These are phyloP conservation scores for Glaucidium brasilianum DNA, from an alignment of 2,113 vertebrate species.

Conservation along the genomic window DNA sequence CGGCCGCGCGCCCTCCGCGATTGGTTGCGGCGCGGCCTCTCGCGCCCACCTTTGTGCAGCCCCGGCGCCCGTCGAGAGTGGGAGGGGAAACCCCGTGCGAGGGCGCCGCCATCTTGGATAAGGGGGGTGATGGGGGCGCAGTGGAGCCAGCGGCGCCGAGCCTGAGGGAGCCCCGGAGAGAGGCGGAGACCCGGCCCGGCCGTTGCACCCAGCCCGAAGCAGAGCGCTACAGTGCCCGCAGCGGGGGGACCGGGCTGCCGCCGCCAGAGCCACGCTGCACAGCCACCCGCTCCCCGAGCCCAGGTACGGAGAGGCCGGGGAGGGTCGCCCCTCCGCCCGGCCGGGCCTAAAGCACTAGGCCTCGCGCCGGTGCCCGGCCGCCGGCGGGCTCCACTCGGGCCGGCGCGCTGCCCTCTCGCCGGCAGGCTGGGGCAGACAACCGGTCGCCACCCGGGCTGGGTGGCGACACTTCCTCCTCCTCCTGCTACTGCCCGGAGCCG, in stretches of 20 bases:
- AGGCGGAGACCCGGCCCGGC: conserved; percentile 14
- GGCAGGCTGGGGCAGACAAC: neutral
- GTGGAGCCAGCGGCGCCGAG: neutral
- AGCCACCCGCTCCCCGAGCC: conserved; percentile 63
- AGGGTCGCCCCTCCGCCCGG: neutral
- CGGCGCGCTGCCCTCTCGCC: conserved; percentile 33
- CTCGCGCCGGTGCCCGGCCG: neutral
- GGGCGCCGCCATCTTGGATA: conserved; percentile 88
- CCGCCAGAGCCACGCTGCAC: conserved; percentile 65
- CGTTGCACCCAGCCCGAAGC: neutral
- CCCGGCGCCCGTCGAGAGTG: conserved; percentile 67
- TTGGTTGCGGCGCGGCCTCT: conserved; percentile 36
- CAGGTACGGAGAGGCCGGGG: conserved; percentile 49
- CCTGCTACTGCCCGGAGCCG: too few relatives aligned
- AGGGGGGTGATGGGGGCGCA: conserved; percentile 73
- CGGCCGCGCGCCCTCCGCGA: conserved; percentile 33
- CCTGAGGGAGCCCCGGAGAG: neutral
- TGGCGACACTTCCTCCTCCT: neutral
- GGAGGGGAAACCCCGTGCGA: conserved; percentile 89
- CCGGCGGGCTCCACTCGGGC: neutral
- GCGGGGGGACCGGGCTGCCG: neutral
- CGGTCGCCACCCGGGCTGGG: neutral
- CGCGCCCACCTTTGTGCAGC: conserved; percentile 67
- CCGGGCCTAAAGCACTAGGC: neutral
- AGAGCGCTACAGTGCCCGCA: neutral